phyloP scores from a whole-genome alignment of 2,113 vertebrate genomes.

The Hiodon alosoides region DNA sequence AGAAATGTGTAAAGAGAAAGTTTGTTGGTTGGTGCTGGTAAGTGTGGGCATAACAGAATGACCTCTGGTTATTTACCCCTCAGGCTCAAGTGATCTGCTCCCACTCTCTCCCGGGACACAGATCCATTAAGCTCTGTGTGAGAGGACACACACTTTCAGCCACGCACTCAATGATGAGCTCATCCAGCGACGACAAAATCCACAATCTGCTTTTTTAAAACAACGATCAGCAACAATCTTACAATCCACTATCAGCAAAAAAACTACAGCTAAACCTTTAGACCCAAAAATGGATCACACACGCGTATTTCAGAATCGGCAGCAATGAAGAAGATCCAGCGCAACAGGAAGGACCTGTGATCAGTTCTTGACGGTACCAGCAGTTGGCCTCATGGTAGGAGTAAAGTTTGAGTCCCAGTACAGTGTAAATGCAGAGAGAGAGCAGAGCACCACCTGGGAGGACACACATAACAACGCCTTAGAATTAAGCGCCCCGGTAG shows the following conservation, averaged over 20 bases:
- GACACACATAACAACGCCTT: constrained; percentile 4
- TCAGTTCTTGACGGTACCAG: constrained; percentile 35
- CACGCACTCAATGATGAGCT: not conserved
- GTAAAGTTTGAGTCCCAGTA: constrained; percentile 44
- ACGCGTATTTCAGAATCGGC: too few relatives aligned
- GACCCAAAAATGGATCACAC: too few relatives aligned
- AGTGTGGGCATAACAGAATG: not conserved
- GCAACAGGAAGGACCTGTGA: not conserved
- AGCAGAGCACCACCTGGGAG: constrained; percentile 39
- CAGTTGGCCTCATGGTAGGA: constrained; percentile 40
- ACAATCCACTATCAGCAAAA: not conserved
- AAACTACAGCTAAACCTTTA: too few relatives aligned
- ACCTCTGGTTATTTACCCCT: constrained; percentile 28
- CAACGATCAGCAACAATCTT: not conserved
- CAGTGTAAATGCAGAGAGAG: constrained; percentile 33
- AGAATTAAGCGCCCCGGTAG: too few relatives aligned
- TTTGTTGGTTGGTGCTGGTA: not conserved
- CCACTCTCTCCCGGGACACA: not conserved
- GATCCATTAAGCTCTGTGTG: constrained; percentile 4
- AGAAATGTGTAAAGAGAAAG: not conserved
- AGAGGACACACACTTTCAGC: not conserved
- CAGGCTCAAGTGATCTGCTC: constrained; percentile 27
- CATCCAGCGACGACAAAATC: not conserved
- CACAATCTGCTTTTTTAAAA: not conserved
- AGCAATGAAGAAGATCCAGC: too few relatives aligned